Conservation (phyloP, 1,140 invertebrate species). For the Nymphalis io region DNA sequence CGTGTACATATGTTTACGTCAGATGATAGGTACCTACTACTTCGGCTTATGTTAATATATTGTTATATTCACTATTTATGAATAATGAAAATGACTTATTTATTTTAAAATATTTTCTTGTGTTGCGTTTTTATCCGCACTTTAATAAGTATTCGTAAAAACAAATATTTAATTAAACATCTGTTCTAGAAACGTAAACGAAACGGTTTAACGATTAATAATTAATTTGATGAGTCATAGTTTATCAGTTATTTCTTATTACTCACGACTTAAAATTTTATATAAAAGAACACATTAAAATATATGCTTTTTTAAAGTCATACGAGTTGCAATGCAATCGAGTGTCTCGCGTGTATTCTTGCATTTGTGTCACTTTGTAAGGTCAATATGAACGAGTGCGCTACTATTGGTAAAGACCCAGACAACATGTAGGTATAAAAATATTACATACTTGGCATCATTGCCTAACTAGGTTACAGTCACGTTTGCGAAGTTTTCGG, state of each 20-base stretch:
- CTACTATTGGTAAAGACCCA: conserved; percentile 20
- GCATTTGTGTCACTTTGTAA: conserved; percentile 35
- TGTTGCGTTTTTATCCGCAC: not conserved
- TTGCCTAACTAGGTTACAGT: conserved; percentile 29
- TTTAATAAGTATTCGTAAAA: not conserved
- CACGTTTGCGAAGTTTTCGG: conserved; percentile 19
- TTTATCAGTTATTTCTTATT: not conserved
- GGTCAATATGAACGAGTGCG: conserved; percentile 36
- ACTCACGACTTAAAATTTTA: conserved; percentile 6
- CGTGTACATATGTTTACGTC: no score
- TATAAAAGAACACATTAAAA: not conserved
- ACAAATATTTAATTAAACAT: conserved; percentile 10
- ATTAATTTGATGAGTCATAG: conserved; percentile 8
- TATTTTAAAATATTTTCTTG: not conserved
- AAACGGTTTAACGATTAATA: not conserved
- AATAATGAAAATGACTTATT: no score
- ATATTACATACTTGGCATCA: conserved; percentile 26
- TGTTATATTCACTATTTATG: no score
- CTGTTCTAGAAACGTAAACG: conserved; percentile 3
- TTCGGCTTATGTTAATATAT: no score
- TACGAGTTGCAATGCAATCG: not conserved
- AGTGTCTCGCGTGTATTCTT: conserved; percentile 11
- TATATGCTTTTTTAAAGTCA: not conserved
- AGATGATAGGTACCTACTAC: no score
- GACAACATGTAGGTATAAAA: conserved; percentile 24